These are phyloP conservation scores for Blastobasis adustella DNA, from an alignment of 2,888 invertebrate genomes.

Conservation along the genomic window DNA sequence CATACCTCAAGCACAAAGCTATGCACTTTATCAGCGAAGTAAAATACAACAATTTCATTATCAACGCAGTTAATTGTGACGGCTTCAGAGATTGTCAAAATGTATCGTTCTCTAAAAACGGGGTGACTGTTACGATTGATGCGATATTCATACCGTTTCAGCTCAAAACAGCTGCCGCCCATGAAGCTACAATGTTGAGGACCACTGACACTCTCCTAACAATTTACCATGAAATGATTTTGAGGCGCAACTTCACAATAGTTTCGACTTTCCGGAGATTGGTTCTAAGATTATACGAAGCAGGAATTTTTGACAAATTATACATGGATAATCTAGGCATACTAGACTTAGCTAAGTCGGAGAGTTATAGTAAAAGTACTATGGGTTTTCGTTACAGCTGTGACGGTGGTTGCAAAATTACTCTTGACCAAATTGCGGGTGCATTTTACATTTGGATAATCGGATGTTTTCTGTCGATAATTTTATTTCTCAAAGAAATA, in stretches of 20 bases:
- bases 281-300: slow-evolving; percentile 38
- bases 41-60: slow-evolving; percentile 31
- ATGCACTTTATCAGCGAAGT: slow-evolving; percentile 41
- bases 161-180: slow-evolving; percentile 34
- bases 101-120: slow-evolving; percentile 28
- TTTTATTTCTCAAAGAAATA: slow-evolving; percentile 37
- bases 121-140: slow-evolving; percentile 38
- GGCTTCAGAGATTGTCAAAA: slow-evolving; percentile 33
- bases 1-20: slow-evolving; percentile 26
- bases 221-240: slow-evolving; percentile 49
- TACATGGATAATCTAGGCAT: slow-evolving; percentile 44
- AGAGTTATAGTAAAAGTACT: slow-evolving; percentile 32
- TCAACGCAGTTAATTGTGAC: slow-evolving; percentile 33
- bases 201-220: slow-evolving; percentile 36
- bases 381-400: slow-evolving; percentile 46
- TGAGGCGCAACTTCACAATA: slow-evolving; percentile 34
- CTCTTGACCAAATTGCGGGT: slow-evolving; percentile 37
- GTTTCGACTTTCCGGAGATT: slow-evolving; percentile 26
- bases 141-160: slow-evolving; percentile 35
- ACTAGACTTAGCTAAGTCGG: slow-evolving; percentile 32
- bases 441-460: slow-evolving; percentile 40
- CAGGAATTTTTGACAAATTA: slow-evolving; percentile 45
- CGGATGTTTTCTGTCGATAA: slow-evolving; percentile 36
- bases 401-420: slow-evolving; percentile 43
- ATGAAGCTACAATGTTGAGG: slow-evolving; percentile 43